Evolutionary conservation across 2,113 vertebrate genomes (phyloP), one percentile per base, ranked within the genome.

Genomic region (Cryptomyrus ogoouensis): DNA sequence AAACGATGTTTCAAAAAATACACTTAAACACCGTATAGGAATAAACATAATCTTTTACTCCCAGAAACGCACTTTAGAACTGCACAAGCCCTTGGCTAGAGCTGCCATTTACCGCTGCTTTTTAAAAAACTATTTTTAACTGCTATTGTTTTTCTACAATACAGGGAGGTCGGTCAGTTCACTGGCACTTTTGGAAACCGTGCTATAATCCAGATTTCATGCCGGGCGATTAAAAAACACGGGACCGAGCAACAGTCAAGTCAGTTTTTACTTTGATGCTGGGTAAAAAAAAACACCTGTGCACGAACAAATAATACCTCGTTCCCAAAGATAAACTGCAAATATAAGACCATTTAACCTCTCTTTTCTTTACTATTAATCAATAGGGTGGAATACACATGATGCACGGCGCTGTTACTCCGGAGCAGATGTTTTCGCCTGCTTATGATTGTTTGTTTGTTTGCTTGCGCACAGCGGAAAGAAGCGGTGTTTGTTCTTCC

Each of bases 401-500:
- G 19, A 84, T 15, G 74, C 15, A 39, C 13, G 15, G 31, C 35
- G 39, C 13, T 80, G 31, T 39, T 80, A 6, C 74, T 19, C 77
- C 39, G 74, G 5, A 89, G 50, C 50, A 42, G 27, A 84, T 66
- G 89, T 77, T 56, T 89, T 35, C 7, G 46, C 53, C 15, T 44
- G 74, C 74, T 39, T 80, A 42, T 39, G 50, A 44, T 62, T 89
- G 52, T 85, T 83, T 89, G 50, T 58, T 83, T 83, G 47, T n/a
- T 89, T 84, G 52, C 53, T 83, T 90, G 39, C 44, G 53, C 35
- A 66, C 53, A 42, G 44, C 53, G 53, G 24, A 90, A 90, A 56
- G 52, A 85, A 84, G 56, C 80, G 39, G 77, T 89, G 56, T 87
- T 85, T 85, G 80, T 66, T 90, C 80, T 86, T 66, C 24, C 53